Percentiles rank a stretch among this genome's conserved stretches.
Evolutionary conservation across 2,113 vertebrate species (phyloP).

Genomic region (Nestor notabilis): DNA sequence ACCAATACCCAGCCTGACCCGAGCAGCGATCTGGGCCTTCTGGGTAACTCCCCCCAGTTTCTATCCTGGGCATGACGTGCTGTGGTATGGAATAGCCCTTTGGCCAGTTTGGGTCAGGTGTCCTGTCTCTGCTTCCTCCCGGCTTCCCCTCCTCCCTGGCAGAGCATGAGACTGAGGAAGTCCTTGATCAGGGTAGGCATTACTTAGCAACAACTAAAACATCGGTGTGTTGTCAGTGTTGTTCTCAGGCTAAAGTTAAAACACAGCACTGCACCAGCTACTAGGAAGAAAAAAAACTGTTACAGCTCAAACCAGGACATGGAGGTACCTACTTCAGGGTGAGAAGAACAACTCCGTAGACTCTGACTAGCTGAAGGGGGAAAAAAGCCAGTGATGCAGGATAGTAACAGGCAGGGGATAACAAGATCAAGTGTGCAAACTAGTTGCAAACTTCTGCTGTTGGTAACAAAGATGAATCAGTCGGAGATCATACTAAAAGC

Average conservation of each 20-base stretch:
- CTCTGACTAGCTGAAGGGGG: neutral
- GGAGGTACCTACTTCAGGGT: neutral
- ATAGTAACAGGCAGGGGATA: neutral
- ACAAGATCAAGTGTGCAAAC: neutral
- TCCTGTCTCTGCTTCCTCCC: neutral
- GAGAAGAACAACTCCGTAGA: neutral
- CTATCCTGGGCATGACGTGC: neutral
- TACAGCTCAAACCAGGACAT: neutral
- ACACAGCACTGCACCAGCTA: neutral
- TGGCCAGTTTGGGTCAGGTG: neutral
- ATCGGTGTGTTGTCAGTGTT: neutral
- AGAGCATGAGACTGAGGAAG: neutral
- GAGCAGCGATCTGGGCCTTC: neutral
- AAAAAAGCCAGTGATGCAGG: neutral
- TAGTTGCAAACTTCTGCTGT: neutral
- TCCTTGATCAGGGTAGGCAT: neutral
- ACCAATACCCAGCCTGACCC: neutral
- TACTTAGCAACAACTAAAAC: neutral
- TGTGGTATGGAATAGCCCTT: neutral
- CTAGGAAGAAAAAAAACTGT: neutral
- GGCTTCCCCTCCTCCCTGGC: neutral
- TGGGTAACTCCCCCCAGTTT: neutral
- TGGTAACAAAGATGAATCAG: neutral
- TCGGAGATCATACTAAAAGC: neutral
- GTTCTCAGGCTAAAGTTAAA: neutral